Evolutionary conservation across 2,797 vertebrate species (phyloP).

Genomic region (Scyliorhinus canicula): DNA sequence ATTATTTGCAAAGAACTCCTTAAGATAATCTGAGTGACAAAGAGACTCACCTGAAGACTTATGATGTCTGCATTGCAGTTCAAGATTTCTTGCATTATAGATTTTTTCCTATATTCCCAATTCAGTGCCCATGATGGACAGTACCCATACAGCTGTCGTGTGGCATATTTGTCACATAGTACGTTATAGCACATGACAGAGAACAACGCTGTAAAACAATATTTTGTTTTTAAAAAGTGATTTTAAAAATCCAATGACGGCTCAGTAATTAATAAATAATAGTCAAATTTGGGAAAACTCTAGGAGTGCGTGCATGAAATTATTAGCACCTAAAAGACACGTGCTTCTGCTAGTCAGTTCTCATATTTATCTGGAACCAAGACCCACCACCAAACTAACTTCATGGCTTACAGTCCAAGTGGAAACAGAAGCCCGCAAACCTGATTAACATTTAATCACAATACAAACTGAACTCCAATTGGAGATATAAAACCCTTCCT

Average conservation of each 20-base stretch:
- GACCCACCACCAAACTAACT: neutral
- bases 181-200: conserved; percentile 99
- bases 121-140: conserved; percentile 93
- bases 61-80: conserved; percentile 90
- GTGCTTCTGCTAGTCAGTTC: neutral
- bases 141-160: conserved; percentile 92
- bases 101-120: conserved; percentile 98
- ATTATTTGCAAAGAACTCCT: neutral
- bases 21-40: conserved; percentile 38
- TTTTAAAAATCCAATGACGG: neutral
- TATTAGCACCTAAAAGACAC: neutral
- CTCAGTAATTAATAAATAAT: neutral
- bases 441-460: neutral
- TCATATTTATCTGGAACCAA: neutral
- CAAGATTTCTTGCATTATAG: conserved; percentile 96
- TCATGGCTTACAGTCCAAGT: neutral
- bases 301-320: neutral
- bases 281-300: neutral
- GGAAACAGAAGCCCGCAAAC: neutral
- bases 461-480: neutral
- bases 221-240: conserved; percentile 41
- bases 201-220: conserved; percentile 74
- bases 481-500: neutral
- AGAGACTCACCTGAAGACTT: conserved; percentile 82
- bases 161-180: conserved; percentile 95